Percentiles rank a stretch among this genome's conserved stretches.
These are phyloP conservation scores for Drosophila nigrodunni DNA, from an alignment of 1,140 invertebrate species.

Conservation along the genomic window DNA sequence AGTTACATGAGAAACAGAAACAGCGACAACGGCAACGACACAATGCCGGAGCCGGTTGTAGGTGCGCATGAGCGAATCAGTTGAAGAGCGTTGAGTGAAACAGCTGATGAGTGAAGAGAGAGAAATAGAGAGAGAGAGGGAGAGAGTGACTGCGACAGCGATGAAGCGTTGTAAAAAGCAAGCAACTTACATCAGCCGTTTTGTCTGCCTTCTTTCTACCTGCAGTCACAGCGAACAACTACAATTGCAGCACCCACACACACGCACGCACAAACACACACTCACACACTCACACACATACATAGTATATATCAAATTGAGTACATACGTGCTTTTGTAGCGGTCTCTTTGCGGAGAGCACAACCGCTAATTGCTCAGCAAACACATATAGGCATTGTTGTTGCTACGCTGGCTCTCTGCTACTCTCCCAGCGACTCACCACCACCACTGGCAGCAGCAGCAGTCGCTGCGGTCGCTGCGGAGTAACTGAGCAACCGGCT, in stretches of 20 bases:
- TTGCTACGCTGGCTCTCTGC: constrained; percentile 17
- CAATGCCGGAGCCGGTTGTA: constrained; percentile 62
- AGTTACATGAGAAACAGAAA: constrained; percentile 41
- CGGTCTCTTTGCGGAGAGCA: constrained; percentile 60
- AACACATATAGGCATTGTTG: constrained; percentile 35
- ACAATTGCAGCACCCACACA: constrained; percentile 46
- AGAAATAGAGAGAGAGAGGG: constrained; percentile 26
- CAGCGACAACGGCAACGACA: constrained; percentile 31
- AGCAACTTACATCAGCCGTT: constrained; percentile 73
- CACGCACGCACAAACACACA: constrained; percentile 2
- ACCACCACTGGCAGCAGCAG: constrained; percentile 16
- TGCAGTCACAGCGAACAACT: constrained; percentile 42
- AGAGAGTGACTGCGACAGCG: constrained; percentile 21
- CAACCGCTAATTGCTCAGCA: constrained; percentile 59
- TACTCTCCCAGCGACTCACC: constrained; percentile 21
- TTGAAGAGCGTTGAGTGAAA: constrained; percentile 48
- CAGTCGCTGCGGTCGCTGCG: neutral
- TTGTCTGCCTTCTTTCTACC: constrained; percentile 52
- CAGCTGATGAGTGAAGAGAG: constrained; percentile 44
- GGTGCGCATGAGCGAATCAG: constrained; percentile 72
- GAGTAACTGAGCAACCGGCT: constrained; percentile 36
- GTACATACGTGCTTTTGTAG: constrained; percentile 24
- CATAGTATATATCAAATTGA: constrained; percentile 13
- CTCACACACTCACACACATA: neutral
- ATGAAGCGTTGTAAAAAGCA: constrained; percentile 52